Base-by-base conservation (phyloP, 1,140 invertebrate genomes). In the Phenacoccus solenopsis region DNA sequence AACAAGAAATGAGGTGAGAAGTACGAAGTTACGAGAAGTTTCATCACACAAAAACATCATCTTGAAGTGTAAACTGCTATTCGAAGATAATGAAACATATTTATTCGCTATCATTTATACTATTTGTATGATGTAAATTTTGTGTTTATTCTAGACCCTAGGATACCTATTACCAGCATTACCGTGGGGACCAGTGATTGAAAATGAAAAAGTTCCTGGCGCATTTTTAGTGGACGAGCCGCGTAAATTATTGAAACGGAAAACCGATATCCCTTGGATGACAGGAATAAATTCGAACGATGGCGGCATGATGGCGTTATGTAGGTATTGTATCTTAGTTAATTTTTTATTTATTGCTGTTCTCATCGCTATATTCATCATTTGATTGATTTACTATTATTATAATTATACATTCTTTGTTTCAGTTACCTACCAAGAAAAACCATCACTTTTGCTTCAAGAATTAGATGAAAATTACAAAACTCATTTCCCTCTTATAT, bases 161-260 rank as follows among this genome's bases (percentile, higher is more conserved):
- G 59, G 25, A 25, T 10, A 1, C 1, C 9, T 64, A 24, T 16
- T 64, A 24, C 59, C 59, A 22, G 25, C 21, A 1, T 27, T 64
- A 16, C 59, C 59, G 10, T 64, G 25, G 21, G 59, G 59, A 25
- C 59, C 59, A 16, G 21, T 27, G 7, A 25, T 64, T 24, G 59
- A 64, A 24, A 64, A 64, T 64, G 59, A 64, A 64, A 64, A 64
- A 64, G 25, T 25, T 4, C 5, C 10, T 24, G 24, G 69, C 32
- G 30, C 28, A 10, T 71, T 71, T 61, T 25, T 71, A 0, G 68
- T 68, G 16, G 49, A 69, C 35, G 30, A 71, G 32, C 70, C 70
- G 13, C 1, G 61, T 9, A 35, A 69, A 20, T n/a, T 69, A 61
- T 69, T 71, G 9, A 20, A 67, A 49, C 32, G 30, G 28, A 59